These are phyloP conservation scores for Cheilosia variabilis DNA, from an alignment of 2,888 invertebrate genomes.

Conservation along the genomic window DNA sequence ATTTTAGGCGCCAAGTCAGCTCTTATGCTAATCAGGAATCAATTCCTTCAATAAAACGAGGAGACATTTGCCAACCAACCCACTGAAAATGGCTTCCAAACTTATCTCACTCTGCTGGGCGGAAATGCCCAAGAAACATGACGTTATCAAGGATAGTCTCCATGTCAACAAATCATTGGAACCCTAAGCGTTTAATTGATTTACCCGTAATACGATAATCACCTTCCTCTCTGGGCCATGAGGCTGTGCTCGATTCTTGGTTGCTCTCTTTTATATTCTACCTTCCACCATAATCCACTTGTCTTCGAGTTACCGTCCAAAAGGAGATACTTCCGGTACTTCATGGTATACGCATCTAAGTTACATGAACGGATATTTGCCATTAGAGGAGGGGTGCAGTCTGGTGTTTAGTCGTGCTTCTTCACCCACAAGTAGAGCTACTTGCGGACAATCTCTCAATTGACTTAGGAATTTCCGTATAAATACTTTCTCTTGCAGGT, in stretches of 20 bases:
- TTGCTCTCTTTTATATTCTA: conserved; percentile 43
- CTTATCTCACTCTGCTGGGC: background rate
- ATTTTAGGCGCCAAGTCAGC: conserved; percentile 67
- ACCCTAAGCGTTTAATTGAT: conserved; percentile 72
- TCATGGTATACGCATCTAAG: conserved; percentile 50
- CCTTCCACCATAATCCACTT: conserved; percentile 61
- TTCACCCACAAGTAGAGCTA: conserved; percentile 26
- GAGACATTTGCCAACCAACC: conserved; percentile 14
- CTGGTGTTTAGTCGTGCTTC: conserved; percentile 2
- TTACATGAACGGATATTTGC: conserved; percentile 19
- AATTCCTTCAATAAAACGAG: conserved; percentile 10
- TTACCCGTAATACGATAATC: conserved; percentile 73
- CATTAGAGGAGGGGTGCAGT: background rate
- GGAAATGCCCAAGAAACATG: conserved; percentile 30
- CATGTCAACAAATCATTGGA: conserved; percentile 72
- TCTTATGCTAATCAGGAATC: conserved; percentile 63
- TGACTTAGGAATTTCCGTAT: conserved; percentile 26
- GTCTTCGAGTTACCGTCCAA: conserved; percentile 66
- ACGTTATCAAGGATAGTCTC: conserved; percentile 63
- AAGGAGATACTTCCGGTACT: conserved; percentile 63
- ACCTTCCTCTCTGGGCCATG: conserved; percentile 64
- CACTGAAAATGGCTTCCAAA: conserved; percentile 5
- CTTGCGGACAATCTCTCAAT: conserved; percentile 35
- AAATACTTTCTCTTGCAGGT: conserved; percentile 21
- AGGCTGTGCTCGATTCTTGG: conserved; percentile 48